These are phyloP conservation scores for Cremastinae sp. DNA, from an alignment of 2,888 invertebrate genomes.

Conservation along the genomic window DNA sequence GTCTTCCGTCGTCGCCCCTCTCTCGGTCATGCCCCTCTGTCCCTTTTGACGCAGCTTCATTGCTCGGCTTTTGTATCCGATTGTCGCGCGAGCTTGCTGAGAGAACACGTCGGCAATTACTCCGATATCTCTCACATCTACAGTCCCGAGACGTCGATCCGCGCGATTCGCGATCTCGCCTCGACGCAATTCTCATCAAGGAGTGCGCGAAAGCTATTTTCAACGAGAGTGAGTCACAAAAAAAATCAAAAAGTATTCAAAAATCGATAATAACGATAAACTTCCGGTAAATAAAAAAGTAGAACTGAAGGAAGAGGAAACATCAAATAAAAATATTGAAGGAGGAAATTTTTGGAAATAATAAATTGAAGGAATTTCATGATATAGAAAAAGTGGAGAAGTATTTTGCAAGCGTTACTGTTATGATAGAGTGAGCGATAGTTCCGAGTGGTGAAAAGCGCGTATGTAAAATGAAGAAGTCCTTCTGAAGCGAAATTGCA, in stretches of 20 bases:
- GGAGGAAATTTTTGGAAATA: too few species aligned
- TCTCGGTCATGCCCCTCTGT: conserved; percentile 16
- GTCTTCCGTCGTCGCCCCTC: neutral
- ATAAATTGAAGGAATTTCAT: too few species aligned
- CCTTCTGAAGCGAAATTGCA: conserved; percentile 10
- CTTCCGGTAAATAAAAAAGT: neutral
- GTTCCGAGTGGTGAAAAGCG: neutral
- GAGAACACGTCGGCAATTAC: conserved; percentile 61
- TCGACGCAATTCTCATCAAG: conserved; percentile 11
- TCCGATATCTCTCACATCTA: conserved; percentile 65
- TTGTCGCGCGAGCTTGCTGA: conserved; percentile 50
- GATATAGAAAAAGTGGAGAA: too few species aligned
- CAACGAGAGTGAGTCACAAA: too few species aligned
- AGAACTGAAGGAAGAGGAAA: neutral
- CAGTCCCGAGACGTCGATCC: conserved; percentile 55
- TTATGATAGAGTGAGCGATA: neutral
- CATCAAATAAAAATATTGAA: too few species aligned
- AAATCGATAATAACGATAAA: neutral
- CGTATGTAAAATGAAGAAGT: conserved; percentile 22
- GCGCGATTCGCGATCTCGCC: conserved; percentile 35
- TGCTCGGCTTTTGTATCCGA: conserved; percentile 64
- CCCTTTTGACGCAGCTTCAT: conserved; percentile 10
- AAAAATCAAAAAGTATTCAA: neutral
- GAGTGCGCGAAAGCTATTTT: neutral
- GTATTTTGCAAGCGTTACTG: neutral